Base-by-base conservation (phyloP, 2,888 invertebrate genomes). In the Leptopilina drosophilae region DNA sequence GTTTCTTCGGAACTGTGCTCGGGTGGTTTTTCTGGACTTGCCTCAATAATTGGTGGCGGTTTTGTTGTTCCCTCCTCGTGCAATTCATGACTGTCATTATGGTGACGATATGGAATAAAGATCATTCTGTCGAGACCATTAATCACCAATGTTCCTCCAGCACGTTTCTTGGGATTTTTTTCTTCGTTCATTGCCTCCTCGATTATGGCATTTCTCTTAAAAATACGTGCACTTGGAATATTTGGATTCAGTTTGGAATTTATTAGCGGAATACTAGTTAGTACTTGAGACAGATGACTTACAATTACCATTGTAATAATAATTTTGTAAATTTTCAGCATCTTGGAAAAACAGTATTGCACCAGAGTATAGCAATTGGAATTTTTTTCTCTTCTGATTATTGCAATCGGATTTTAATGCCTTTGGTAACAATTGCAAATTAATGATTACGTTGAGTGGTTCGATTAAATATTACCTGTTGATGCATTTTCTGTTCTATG, bases 391-490 rank as follows among this genome's bases (percentile, higher is more conserved):
- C 33, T 62, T 20, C 62, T 62, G 62, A 62, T 62, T 62, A 7
- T 15, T 62, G 15, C 15, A 20, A 62, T 62, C 62, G 20, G 20
- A 20, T 62, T 62, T 62, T 62, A 62, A 42, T 62, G 62, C 15
- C 15, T 62, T 62, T 62, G 7, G 62, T 15, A 15, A 9, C 9
- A 62, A 62, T 62, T 62, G 62, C 2, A 62, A 62, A 62, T 7
- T 62, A 9, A 15, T 62, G 62, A 62, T 62, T 62, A 20, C 15
- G 67, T 20, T 69, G 67, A 69, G 67, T 69, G 11, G 46, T 5
- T 3, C 26, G 49, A 69, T 69, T 69, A 69, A 15, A 69, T 14
- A 14, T 69, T 26, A 69, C 49, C 49, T 26, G 49, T 49, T 42
- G 66, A 46, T 42, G 65, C 40, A 66, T 66, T 66, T 66, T 66